A percentile compares a stretch with the other conserved stretches of the same genome.
Evolutionary conservation across 2,888 invertebrate species (phyloP).

Genomic region (Scrobipalpa costella): DNA sequence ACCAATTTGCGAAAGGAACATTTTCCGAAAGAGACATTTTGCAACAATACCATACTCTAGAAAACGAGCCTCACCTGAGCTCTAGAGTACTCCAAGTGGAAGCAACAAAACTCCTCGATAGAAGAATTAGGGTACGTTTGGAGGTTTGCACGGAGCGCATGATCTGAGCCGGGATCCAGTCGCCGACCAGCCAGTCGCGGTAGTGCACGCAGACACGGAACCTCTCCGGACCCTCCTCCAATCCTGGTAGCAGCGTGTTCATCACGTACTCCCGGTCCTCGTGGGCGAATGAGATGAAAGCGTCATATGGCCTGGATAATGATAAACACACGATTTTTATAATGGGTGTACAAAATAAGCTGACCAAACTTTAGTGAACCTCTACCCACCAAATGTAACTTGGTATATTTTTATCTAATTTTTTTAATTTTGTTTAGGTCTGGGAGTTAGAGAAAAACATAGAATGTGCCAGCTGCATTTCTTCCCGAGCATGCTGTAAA

Average conservation of each 20-base stretch:
- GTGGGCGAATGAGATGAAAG: constrained; percentile 90
- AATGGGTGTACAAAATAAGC: neutral
- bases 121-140: constrained; percentile 14
- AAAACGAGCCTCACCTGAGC: constrained; percentile 16
- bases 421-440: too few species aligned
- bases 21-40: too few species aligned
- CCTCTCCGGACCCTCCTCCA: constrained; percentile 58
- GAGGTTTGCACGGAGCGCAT: constrained; percentile 15
- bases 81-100: constrained; percentile 19
- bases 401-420: too few species aligned
- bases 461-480: too few species aligned
- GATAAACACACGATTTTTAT: neutral
- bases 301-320: constrained; percentile 82
- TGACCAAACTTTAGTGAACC: neutral
- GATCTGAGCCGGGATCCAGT: constrained; percentile 27
- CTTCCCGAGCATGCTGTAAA: too few species aligned
- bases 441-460: too few species aligned
- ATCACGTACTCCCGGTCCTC: constrained; percentile 87
- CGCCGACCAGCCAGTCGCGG: constrained; percentile 39
- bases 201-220: constrained; percentile 29
- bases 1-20: too few species aligned
- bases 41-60: too few species aligned
- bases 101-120: constrained; percentile 17
- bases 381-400: too few species aligned
- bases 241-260: constrained; percentile 82